A percentile compares a stretch with the other conserved stretches of the same genome.
These are phyloP conservation scores for Hoplostethus atlanticus DNA, from an alignment of 2,797 vertebrate genomes.

Conservation along the genomic window DNA sequence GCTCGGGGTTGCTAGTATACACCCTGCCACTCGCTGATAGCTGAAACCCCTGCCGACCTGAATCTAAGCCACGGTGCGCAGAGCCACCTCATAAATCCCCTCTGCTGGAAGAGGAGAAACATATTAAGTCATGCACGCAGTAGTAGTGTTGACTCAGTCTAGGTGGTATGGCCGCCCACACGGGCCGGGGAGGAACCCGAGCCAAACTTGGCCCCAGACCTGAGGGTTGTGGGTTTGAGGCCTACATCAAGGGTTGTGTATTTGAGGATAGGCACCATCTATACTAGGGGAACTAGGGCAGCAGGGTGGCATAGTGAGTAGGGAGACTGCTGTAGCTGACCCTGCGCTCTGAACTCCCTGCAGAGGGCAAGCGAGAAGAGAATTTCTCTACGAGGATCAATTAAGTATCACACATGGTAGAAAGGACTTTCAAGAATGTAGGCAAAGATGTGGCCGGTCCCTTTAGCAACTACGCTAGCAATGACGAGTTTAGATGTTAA, in stretches of 20 bases:
- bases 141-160: slow-evolving; percentile 65
- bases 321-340: slow-evolving; percentile 36
- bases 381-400: slow-evolving; percentile 25
- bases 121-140: slow-evolving; percentile 64
- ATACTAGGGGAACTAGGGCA: slow-evolving; percentile 18
- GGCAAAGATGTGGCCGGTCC: no score
- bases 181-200: slow-evolving; percentile 42
- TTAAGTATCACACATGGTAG: slow-evolving; percentile 14
- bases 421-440: slow-evolving; percentile 12
- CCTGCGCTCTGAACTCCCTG: slow-evolving; percentile 29
- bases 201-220: slow-evolving; percentile 63
- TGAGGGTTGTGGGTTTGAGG: slow-evolving; percentile 69
- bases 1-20: slow-evolving; percentile 47
- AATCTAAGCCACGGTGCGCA: slow-evolving; percentile 59
- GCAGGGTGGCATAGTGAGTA: slow-evolving; percentile 7
- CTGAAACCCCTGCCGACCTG: slow-evolving; percentile 65
- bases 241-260: slow-evolving; percentile 55
- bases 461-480: no score
- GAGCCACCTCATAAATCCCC: slow-evolving; percentile 70
- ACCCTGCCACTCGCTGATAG: slow-evolving; percentile 42
- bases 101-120: slow-evolving; percentile 64
- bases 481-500: neutral
- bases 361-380: slow-evolving; percentile 5
- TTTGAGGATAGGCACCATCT: slow-evolving; percentile 66
- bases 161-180: slow-evolving; percentile 71